These are phyloP conservation scores for Puffinus mauretanicus DNA, from an alignment of 2,113 vertebrate genomes.

Conservation along the genomic window DNA sequence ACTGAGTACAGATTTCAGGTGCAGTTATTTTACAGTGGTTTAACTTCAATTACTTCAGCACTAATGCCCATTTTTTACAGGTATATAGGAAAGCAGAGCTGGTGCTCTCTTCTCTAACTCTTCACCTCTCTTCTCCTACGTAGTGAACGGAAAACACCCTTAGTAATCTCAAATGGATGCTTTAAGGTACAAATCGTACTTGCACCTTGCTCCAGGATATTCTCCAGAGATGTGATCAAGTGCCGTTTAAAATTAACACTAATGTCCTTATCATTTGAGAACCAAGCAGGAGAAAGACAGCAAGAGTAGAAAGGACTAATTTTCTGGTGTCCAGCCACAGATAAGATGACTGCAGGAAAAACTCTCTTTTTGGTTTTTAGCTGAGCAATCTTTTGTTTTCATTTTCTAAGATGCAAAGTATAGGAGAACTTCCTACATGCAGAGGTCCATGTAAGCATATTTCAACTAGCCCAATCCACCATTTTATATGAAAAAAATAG, in stretches of 20 bases:
- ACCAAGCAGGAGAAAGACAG: neutral
- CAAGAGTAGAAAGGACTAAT: neutral
- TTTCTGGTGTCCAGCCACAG: neutral
- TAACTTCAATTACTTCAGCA: neutral
- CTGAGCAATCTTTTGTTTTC: neutral
- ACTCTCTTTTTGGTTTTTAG: neutral
- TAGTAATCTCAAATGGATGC: neutral
- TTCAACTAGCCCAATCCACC: neutral
- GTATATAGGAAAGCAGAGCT: neutral
- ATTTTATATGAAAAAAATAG: neutral
- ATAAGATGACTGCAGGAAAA: neutral
- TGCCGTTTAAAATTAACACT: neutral
- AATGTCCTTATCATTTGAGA: neutral
- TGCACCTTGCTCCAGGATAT: neutral
- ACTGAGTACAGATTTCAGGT: neutral
- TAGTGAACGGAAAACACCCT: neutral
- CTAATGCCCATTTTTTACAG: neutral
- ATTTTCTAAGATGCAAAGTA: neutral
- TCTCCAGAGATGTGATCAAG: neutral
- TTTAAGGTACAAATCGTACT: neutral
- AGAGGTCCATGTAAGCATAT: neutral
- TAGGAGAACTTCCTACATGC: neutral
- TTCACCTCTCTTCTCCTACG: neutral
- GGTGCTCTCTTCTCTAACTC: neutral
- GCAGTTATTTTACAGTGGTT: neutral